Conservation (phyloP, 2,113 vertebrate genomes). For the Pteropus alecto region DNA sequence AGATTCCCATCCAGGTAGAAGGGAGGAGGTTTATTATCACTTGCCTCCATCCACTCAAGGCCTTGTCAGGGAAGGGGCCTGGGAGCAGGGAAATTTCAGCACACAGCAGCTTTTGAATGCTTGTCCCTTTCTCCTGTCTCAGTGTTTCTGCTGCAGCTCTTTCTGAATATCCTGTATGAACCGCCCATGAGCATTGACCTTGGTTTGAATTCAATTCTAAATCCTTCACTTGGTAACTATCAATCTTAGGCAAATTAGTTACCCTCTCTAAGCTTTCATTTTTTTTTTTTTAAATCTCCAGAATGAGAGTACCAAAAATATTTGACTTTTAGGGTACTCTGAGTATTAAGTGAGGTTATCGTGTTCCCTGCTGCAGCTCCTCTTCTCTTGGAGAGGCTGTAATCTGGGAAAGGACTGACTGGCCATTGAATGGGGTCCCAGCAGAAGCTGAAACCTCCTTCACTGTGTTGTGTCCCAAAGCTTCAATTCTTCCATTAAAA, state of each 20-base stretch:
- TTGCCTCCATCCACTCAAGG: not conserved
- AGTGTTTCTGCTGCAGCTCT: not conserved
- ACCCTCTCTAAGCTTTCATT: not conserved
- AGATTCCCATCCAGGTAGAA: not conserved
- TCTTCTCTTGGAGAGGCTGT: not conserved
- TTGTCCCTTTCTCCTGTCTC: not conserved
- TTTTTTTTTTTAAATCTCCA: not conserved
- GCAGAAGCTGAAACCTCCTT: not conserved
- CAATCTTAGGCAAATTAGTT: not conserved
- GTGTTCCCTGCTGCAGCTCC: rapidly evolving
- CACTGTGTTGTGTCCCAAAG: too few species aligned
- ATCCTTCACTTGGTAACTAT: not conserved
- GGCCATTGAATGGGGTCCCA: not conserved
- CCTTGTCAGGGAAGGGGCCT: not conserved
- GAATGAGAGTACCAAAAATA: not conserved
- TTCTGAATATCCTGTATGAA: not conserved
- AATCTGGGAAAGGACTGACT: not conserved
- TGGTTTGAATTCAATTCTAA: not conserved
- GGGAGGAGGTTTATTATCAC: not conserved
- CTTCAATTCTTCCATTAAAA: not conserved
- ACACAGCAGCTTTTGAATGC: not conserved
- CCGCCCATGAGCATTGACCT: not conserved
- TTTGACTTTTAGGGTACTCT: not conserved
- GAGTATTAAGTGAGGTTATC: not conserved
- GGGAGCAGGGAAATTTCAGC: not conserved